These are phyloP conservation scores for Neoseiulus cucumeris DNA, from an alignment of 1,140 invertebrate genomes.

Conservation along the genomic window DNA sequence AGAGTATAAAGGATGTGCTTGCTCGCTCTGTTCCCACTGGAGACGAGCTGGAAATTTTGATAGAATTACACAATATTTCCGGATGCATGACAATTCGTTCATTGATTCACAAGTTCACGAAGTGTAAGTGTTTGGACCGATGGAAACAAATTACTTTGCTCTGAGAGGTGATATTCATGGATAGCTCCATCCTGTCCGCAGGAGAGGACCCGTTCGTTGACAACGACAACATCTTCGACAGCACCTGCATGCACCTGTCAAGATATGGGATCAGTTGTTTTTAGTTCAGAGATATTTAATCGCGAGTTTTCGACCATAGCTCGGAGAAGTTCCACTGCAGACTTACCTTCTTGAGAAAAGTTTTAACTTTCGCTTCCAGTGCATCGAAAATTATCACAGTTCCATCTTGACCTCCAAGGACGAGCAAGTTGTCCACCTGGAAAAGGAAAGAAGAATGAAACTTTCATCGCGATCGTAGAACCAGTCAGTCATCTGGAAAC, in stretches of 20 bases:
- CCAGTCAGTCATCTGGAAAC: background rate
- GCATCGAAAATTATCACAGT: slow-evolving; percentile 4
- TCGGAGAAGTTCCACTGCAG: background rate
- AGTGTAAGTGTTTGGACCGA: too few species aligned
- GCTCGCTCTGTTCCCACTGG: background rate
- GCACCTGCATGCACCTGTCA: background rate
- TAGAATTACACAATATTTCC: too few species aligned
- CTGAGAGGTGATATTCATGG: background rate
- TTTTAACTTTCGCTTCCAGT: background rate
- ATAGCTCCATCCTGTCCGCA: slow-evolving; percentile 4
- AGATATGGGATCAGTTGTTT: too few species aligned
- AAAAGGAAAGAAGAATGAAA: background rate
- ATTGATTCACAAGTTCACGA: too few species aligned
- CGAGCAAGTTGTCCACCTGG: background rate
- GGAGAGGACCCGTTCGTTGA: background rate
- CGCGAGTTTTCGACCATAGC: too few species aligned
- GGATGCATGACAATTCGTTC: too few species aligned
- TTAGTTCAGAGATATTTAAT: too few species aligned
- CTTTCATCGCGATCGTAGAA: background rate
- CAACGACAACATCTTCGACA: background rate
- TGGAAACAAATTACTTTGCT: background rate
- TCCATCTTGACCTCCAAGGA: background rate
- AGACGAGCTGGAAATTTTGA: background rate
- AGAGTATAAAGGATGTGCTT: background rate
- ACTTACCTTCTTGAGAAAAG: background rate